phyloP scores from a whole-genome alignment of 2,888 invertebrate species.

The Eristalinus sepulchralis region DNA sequence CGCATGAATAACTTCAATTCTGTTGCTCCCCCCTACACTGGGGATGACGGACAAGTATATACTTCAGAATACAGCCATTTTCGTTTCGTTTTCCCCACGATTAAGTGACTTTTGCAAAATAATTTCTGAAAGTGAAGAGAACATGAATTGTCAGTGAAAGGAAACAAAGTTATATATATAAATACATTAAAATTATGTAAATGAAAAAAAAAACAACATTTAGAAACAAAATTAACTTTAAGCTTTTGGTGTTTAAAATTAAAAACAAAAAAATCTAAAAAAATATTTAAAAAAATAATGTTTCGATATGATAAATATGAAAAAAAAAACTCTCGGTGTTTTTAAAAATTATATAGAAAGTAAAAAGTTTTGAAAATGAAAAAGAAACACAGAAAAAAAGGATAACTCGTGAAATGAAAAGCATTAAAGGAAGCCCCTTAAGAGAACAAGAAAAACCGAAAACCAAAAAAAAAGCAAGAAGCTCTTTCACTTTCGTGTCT shows the following conservation, averaged over 20 bases:
- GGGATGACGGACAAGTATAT: no score
- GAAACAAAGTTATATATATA: conserved; percentile 61
- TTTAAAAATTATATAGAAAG: conserved; percentile 66
- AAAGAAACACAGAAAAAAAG: conserved; percentile 41
- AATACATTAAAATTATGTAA: conserved; percentile 56
- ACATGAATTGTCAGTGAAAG: conserved; percentile 49
- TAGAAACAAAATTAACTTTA: conserved; percentile 78
- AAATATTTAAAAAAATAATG: conserved; percentile 63
- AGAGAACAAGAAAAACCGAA: conserved; percentile 69
- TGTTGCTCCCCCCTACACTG: not conserved
- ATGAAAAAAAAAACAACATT: conserved; percentile 73
- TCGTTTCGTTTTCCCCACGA: not conserved
- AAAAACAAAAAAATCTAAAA: conserved; percentile 72
- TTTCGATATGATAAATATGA: conserved; percentile 49
- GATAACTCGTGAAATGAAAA: conserved; percentile 73
- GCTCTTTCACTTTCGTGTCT: conserved; percentile 81
- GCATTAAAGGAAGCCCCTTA: conserved; percentile 68
- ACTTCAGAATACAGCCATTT: not conserved
- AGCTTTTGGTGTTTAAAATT: conserved; percentile 81
- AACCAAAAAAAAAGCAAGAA: conserved; percentile 72
- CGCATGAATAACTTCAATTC: not conserved
- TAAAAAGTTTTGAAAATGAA: conserved; percentile 73
- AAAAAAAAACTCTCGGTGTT: conserved; percentile 63
- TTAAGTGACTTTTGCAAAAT: not conserved
- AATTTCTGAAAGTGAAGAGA: conserved; percentile 69